Evolutionary conservation across 2,888 invertebrate genomes (phyloP).

Genomic region (Mesorhabditis sp.): DNA sequence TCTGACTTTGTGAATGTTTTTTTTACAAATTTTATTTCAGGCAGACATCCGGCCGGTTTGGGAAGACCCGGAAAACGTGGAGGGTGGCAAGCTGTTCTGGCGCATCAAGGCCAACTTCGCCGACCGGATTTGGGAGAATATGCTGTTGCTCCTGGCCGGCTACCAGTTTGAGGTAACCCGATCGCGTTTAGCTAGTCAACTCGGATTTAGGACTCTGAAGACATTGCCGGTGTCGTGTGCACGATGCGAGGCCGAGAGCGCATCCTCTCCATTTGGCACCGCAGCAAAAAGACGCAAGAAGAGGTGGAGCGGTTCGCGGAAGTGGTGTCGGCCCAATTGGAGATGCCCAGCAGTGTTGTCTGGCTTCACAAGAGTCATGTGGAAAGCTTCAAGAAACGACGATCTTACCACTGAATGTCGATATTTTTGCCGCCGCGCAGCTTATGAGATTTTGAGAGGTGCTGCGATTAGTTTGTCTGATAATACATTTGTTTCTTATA

Average conservation of each 20-base stretch:
- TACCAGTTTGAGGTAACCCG: not conserved
- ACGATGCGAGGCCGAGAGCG: not conserved
- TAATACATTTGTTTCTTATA: too few relatives aligned
- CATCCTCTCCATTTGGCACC: not conserved
- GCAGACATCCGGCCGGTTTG: not conserved
- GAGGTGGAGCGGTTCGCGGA: too few relatives aligned
- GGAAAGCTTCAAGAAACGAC: too few relatives aligned
- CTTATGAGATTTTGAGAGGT: too few relatives aligned
- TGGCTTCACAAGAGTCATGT: too few relatives aligned
- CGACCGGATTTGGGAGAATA: not conserved
- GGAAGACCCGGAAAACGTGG: not conserved
- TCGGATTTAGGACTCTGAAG: not conserved
- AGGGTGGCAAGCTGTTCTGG: not conserved
- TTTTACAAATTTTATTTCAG: not conserved
- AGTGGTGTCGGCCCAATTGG: too few relatives aligned
- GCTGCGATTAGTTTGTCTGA: too few relatives aligned
- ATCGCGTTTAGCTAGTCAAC: too few relatives aligned
- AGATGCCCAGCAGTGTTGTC: too few relatives aligned
- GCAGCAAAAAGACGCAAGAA: not conserved
- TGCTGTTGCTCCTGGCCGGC: not conserved
- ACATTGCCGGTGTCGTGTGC: not conserved
- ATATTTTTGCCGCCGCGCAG: too few relatives aligned
- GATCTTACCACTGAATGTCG: too few relatives aligned
- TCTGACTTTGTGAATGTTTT: too few relatives aligned
- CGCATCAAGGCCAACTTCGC: constrained; percentile 1